Percentiles rank a stretch among this genome's conserved stretches.
Evolutionary conservation across 2,888 invertebrate genomes (phyloP).

Genomic region (Temnothorax rugatulus): DNA sequence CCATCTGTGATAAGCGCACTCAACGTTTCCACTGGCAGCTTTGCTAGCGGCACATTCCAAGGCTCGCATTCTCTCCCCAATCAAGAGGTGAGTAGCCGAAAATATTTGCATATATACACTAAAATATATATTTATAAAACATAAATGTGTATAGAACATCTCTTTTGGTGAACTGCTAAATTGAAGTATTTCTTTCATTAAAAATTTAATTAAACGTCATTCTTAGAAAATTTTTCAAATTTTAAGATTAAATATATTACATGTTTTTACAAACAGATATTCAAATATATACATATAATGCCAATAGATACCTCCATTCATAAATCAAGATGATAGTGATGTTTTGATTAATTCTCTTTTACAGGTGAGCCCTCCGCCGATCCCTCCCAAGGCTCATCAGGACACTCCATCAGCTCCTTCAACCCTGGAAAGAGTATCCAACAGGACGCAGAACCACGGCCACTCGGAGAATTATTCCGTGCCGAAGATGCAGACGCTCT

Average conservation of each 20-base stretch:
- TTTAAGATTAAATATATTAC: neutral
- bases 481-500: slow-evolving; percentile 84
- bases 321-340: neutral
- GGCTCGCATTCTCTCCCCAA: slow-evolving; percentile 79
- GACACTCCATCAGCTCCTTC: slow-evolving; percentile 84
- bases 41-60: slow-evolving; percentile 81
- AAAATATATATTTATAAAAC: neutral
- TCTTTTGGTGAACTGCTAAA: neutral
- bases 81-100: slow-evolving; percentile 79
- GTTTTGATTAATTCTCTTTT: slow-evolving; percentile 42
- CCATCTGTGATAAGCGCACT: slow-evolving; percentile 83
- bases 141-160: neutral
- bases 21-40: slow-evolving; percentile 81
- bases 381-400: slow-evolving; percentile 85
- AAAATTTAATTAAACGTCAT: neutral
- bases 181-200: neutral
- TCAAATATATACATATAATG: neutral
- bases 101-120: neutral
- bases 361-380: slow-evolving; percentile 84
- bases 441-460: slow-evolving; percentile 77
- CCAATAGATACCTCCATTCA: neutral
- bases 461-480: slow-evolving; percentile 85
- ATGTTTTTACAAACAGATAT: neutral
- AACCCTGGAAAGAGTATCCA: slow-evolving; percentile 81
- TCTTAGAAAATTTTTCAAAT: neutral